These are phyloP conservation scores for Cylindroiulus punctatus DNA, from an alignment of 2,888 invertebrate species.

Conservation along the genomic window DNA sequence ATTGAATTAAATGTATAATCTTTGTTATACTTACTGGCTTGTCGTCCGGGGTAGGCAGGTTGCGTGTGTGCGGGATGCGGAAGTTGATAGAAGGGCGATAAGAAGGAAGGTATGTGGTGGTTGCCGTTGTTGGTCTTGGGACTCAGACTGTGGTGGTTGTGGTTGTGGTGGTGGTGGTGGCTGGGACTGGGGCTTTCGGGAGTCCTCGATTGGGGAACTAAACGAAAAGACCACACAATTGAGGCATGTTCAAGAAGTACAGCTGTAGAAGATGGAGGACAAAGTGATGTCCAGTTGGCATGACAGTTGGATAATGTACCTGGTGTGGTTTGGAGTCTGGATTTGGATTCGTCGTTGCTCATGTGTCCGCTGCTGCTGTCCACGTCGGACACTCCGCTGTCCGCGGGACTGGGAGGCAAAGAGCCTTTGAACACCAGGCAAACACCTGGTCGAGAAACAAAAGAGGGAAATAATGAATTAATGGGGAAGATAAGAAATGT, in stretches of 20 bases:
- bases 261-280: no score
- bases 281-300: no score
- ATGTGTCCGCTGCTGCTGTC: slow-evolving; percentile 85
- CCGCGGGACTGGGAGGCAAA: slow-evolving; percentile 95
- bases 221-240: slow-evolving; percentile 42
- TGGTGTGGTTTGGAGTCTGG: slow-evolving; percentile 76
- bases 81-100: slow-evolving; percentile 57
- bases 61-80: slow-evolving; percentile 58
- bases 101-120: slow-evolving; percentile 57
- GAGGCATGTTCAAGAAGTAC: no score
- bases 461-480: not conserved
- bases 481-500: not conserved
- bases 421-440: slow-evolving; percentile 74
- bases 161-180: no score
- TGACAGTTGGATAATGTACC: slow-evolving; percentile 59
- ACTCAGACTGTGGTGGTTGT: slow-evolving; percentile 61
- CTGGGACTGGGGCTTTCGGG: slow-evolving; percentile 63
- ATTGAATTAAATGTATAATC: no score
- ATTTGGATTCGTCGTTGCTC: slow-evolving; percentile 85
- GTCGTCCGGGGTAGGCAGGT: slow-evolving; percentile 53
- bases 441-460: not conserved
- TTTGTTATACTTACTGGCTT: slow-evolving; percentile 53
- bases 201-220: slow-evolving; percentile 63
- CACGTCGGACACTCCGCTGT: slow-evolving; percentile 96
- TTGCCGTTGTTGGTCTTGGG: slow-evolving; percentile 59